phyloP scores from a whole-genome alignment of 2,888 invertebrate genomes.

The Chouioia cunea region DNA sequence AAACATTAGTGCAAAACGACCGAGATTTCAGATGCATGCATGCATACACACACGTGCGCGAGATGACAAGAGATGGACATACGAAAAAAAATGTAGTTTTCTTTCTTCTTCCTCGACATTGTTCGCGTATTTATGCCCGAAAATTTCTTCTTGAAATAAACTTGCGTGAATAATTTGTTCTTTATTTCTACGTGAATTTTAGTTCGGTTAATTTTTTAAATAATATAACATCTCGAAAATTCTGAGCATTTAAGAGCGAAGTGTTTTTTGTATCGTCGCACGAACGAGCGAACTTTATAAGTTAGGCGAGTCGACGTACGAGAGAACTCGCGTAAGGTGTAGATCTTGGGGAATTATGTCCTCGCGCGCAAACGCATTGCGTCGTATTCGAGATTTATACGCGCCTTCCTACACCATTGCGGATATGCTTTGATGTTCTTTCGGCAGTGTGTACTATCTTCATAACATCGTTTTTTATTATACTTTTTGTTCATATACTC shows the following conservation, averaged over 20 bases:
- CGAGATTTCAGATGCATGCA: not conserved
- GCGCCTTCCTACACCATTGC: not conserved
- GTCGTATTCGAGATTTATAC: conserved; percentile 27
- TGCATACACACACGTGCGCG: conserved; percentile 6
- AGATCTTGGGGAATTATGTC: conserved; percentile 21
- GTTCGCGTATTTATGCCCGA: no score
- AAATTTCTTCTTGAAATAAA: no score
- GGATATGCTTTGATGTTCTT: conserved; percentile 19
- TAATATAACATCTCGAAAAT: no score
- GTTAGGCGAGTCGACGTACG: no score
- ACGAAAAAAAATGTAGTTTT: no score
- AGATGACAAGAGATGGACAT: conserved; percentile 9
- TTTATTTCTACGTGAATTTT: no score
- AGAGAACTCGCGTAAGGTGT: not conserved
- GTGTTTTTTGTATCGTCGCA: no score
- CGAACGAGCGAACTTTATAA: no score
- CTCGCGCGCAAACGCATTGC: not conserved
- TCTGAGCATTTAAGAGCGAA: no score
- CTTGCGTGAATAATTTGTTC: no score
- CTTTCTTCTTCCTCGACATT: no score
- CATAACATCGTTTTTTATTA: not conserved
- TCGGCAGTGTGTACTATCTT: conserved; percentile 1
- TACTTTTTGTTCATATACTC: conserved; percentile 12
- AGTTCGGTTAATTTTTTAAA: no score
- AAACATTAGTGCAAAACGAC: conserved; percentile 25